These are phyloP conservation scores for Geotria australis DNA, from an alignment of 2,797 vertebrate genomes.

Conservation along the genomic window DNA sequence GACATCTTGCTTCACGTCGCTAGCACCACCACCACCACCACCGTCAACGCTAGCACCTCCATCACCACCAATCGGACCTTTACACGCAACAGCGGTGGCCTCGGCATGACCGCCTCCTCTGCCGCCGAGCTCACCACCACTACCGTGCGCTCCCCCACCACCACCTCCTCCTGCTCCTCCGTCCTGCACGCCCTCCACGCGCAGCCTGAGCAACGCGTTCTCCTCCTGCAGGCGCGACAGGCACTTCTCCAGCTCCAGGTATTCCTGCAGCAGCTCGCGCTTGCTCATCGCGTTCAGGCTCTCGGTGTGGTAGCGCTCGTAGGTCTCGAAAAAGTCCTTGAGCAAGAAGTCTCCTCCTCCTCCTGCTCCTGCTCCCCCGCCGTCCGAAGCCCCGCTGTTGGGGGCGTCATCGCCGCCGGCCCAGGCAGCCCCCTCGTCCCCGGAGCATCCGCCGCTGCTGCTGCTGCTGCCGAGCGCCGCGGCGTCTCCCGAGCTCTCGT, in stretches of 20 bases:
- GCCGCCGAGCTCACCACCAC: conserved; percentile 13
- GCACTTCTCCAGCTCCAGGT: conserved; percentile 94
- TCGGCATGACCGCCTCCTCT: no score
- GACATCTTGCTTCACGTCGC: no score
- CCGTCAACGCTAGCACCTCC: no score
- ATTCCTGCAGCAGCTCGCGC: conserved; percentile 73
- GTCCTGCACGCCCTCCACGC: conserved; percentile 12
- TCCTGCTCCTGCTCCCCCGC: no score
- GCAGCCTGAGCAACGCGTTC: conserved; percentile 35
- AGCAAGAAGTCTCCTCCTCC: conserved; percentile 38
- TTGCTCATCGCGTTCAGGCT: conserved; percentile 96
- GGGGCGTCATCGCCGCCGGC: no score
- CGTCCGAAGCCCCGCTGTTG: no score
- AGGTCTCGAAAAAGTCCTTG: conserved; percentile 87
- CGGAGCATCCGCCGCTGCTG: no score
- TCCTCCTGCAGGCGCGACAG: conserved; percentile 75
- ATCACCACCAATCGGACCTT: no score
- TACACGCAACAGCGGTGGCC: no score
- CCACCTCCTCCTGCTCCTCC: background rate
- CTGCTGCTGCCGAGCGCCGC: no score
- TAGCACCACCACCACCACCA: accelerated
- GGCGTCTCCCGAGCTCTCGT: conserved; percentile 28
- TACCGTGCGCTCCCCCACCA: conserved; percentile 6
- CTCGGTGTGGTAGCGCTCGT: conserved; percentile 78
- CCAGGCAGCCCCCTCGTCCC: no score